Base-by-base conservation (phyloP, 2,888 invertebrate species). In the Melieria omissa region DNA sequence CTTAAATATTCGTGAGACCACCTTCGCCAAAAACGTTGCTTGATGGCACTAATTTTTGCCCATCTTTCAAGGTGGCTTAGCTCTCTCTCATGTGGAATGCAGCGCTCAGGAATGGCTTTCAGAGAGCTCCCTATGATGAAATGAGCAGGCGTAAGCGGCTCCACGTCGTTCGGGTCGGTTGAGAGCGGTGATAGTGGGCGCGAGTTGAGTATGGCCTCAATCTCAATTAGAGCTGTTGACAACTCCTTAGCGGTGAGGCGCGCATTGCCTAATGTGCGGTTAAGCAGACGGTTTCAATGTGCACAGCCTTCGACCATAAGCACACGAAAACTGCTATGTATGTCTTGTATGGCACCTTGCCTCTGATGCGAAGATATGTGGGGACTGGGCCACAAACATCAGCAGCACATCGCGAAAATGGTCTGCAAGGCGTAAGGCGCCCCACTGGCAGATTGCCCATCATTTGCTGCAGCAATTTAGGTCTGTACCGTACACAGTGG, bases 181-280 rank as follows among this genome's bases (percentile, higher is more conserved):
- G 72, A 55, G n/a, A 72, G 61, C 42, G 75, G 61, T 9, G 70
- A 70, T 6, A 73, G 54, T 4, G 73, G 73, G 16, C 72, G 44
- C 10, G 71, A 73, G 61, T 73, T 74, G 44, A 73, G 54, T 0
- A 71, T 49, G 5, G 71, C 71, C 63, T 73, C 73, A n/a, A 75
- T 73, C 46, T 75, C 72, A 29, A 61, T 44, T 9, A 75, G 45
- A 12, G 72, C 61, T 4, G 71, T 75, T n/a, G 64, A 0, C 12
- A 75, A 52, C 52, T 75, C 74, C 55, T 74, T 73, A 45, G 67
- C 71, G 4, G 75, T 58, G 16, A 58, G 47, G 3, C 71, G 52
- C 0, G 73, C 63, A 2, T 54, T 65, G 4, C 45, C 46, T 10
- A 70, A 12, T 12, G 60, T 65, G 8, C 69, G 55, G 29, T 46